Conservation (phyloP, 2,113 vertebrate genomes). For the Phyllostomus hastatus region DNA sequence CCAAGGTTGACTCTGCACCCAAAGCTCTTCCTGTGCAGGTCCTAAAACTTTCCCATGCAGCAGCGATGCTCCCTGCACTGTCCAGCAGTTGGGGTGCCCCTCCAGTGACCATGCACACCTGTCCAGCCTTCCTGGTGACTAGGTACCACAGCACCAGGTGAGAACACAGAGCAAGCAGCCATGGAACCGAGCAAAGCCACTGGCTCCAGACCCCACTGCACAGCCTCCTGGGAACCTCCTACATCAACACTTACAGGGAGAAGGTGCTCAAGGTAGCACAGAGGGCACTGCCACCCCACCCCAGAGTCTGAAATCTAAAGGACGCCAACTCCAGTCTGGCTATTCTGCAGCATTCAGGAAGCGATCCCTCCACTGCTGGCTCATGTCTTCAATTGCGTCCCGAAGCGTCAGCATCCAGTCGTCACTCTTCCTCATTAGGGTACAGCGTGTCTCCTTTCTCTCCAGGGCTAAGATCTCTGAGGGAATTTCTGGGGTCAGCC, state of each 20-base stretch:
- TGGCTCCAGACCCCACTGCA: background rate
- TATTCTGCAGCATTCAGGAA: background rate
- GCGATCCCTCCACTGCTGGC: background rate
- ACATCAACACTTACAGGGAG: background rate
- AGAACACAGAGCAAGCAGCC: too few species aligned
- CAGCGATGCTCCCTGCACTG: background rate
- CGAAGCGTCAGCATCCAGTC: slow-evolving; percentile 87
- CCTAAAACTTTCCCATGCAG: background rate
- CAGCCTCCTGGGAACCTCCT: too few species aligned
- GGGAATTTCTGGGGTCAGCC: slow-evolving; percentile 83
- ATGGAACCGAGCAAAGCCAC: background rate
- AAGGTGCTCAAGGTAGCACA: too few species aligned
- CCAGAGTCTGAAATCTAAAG: background rate
- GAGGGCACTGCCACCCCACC: background rate
- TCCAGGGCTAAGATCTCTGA: slow-evolving; percentile 81
- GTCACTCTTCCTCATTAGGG: slow-evolving; percentile 75
- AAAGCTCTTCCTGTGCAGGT: background rate
- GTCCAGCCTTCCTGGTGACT: background rate
- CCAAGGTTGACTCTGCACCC: background rate
- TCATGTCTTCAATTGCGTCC: slow-evolving; percentile 40
- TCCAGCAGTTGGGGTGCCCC: accelerated
- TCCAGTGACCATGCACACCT: too few species aligned
- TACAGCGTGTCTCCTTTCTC: slow-evolving; percentile 80
- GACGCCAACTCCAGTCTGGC: background rate
- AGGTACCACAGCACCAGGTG: background rate